Percentiles rank a stretch among this genome's conserved stretches.
phyloP scores from a whole-genome alignment of 2,888 invertebrate species.

The Bedellia somnulentella region DNA sequence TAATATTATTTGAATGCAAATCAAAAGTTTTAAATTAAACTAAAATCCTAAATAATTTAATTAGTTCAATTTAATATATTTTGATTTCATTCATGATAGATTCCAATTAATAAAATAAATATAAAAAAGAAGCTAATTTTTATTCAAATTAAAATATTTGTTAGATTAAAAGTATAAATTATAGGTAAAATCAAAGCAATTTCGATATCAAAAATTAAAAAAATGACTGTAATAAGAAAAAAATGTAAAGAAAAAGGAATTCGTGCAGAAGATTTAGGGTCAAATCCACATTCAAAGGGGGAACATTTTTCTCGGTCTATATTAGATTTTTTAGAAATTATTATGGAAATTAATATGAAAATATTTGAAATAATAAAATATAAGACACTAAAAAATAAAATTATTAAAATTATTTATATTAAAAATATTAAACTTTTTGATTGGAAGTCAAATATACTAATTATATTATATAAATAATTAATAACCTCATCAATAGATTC shows the following conservation, averaged over 20 bases:
- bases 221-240: constrained; percentile 70
- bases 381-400: constrained; percentile 24
- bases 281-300: constrained; percentile 61
- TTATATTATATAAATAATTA: constrained; percentile 69
- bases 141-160: constrained; percentile 24
- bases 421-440: constrained; percentile 63
- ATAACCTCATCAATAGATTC: constrained; percentile 70
- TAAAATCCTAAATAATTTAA: too few species aligned
- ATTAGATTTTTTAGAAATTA: constrained; percentile 61
- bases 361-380: constrained; percentile 40
- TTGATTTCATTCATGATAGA: constrained; percentile 44
- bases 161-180: constrained; percentile 34
- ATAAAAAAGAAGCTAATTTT: constrained; percentile 41
- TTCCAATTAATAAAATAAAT: constrained; percentile 51
- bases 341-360: constrained; percentile 47
- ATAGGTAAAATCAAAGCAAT: constrained; percentile 65
- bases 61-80: constrained; percentile 43
- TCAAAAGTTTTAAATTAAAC: constrained; percentile 42
- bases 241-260: too few species aligned
- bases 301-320: constrained; percentile 65
- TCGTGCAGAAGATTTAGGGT: constrained; percentile 38
- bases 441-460: constrained; percentile 73
- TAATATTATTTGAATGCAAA: constrained; percentile 42
- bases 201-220: constrained; percentile 75
- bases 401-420: constrained; percentile 63